phyloP scores from a whole-genome alignment of 2,888 invertebrate genomes.

The Acleris emargana region DNA sequence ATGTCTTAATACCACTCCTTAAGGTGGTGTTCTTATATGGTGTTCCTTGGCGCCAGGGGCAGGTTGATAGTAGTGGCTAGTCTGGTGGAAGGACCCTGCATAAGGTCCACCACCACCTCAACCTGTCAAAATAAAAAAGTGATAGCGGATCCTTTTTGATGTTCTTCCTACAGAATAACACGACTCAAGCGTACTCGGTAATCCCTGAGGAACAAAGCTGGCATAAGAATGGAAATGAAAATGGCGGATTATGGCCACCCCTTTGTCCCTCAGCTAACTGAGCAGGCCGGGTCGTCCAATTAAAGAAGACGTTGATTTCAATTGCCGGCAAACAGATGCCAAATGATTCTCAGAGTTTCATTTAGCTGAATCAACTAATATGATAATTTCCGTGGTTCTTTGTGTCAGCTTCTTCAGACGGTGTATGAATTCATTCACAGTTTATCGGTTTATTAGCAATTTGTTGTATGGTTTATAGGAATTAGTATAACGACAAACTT shows the following conservation, averaged over 20 bases:
- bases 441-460: background rate
- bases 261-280: conserved; percentile 6
- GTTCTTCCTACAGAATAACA: no score
- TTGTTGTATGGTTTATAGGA: background rate
- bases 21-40: no score
- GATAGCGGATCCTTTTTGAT: no score
- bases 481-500: no score
- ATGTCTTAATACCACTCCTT: no score
- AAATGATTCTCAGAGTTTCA: conserved; percentile 13
- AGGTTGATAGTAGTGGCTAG: no score
- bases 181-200: background rate
- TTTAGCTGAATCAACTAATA: conserved; percentile 15
- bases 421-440: background rate
- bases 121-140: no score
- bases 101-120: no score
- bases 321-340: conserved; percentile 18
- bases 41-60: no score
- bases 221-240: conserved; percentile 3
- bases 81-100: no score
- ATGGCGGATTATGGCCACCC: conserved; percentile 17
- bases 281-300: conserved; percentile 14
- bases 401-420: no score
- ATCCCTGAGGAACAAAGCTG: conserved; percentile 17
- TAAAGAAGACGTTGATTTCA: conserved; percentile 21
- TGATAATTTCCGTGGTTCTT: conserved; percentile 3